Conservation (phyloP, 2,113 vertebrate species). For the Chroicocephalus ridibundus region DNA sequence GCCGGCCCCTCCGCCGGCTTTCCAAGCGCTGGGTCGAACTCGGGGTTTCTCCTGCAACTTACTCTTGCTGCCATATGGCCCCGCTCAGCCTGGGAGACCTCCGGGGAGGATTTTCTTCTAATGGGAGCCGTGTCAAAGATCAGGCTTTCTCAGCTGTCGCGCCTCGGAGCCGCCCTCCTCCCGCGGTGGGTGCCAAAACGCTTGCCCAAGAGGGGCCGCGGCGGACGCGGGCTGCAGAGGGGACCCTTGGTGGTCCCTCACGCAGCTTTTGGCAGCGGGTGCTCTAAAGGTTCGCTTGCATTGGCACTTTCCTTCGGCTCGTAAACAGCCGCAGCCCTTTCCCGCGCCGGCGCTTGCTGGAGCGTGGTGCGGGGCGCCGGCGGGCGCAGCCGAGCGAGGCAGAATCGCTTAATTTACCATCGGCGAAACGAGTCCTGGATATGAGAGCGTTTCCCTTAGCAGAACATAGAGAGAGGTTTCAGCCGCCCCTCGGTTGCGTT, state of each 20-base stretch:
- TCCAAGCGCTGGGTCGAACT: not conserved
- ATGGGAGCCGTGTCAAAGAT: slow-evolving; percentile 17
- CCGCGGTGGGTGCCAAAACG: not conserved
- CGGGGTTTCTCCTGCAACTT: not conserved
- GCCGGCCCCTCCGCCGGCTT: not conserved
- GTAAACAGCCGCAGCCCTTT: not conserved
- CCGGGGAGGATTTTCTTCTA: not conserved
- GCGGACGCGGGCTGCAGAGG: rapidly evolving
- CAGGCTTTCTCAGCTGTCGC: slow-evolving; percentile 57
- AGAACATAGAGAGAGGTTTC: not conserved
- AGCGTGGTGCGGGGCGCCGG: not conserved
- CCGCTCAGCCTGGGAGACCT: slow-evolving; percentile 6
- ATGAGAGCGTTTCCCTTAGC: not conserved
- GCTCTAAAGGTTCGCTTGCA: not conserved
- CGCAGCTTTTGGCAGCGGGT: rapidly evolving
- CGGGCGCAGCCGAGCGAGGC: not conserved
- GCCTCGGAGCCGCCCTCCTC: not conserved
- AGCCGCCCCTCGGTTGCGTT: rapidly evolving
- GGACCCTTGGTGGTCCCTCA: not conserved
- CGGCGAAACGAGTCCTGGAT: not conserved
- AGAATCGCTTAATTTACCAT: rapidly evolving
- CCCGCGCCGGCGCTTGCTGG: rapidly evolving
- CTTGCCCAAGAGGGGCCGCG: not conserved
- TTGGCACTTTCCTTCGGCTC: not conserved
- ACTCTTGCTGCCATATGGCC: slow-evolving; percentile 19